Evolutionary conservation across 2,113 vertebrate genomes (phyloP).

Genomic region (Melanerpes formicivorus): DNA sequence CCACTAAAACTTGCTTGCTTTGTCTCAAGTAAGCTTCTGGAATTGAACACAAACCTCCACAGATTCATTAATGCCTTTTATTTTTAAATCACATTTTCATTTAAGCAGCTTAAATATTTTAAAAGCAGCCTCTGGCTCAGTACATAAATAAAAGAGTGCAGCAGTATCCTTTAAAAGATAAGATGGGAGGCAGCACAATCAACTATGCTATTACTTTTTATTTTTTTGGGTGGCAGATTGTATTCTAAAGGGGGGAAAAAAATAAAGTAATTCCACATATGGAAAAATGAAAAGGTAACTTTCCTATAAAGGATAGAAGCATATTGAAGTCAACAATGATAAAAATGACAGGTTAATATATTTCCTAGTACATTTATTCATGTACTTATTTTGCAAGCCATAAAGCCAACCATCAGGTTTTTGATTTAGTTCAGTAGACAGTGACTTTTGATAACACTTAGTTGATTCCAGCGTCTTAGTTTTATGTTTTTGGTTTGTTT

Average conservation of each 20-base stretch:
- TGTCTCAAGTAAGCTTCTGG: constrained; percentile 7
- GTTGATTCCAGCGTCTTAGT: neutral
- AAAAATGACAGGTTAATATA: constrained; percentile 64
- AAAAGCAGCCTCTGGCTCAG: constrained; percentile 12
- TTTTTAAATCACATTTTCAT: constrained; percentile 44
- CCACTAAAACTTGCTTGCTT: neutral
- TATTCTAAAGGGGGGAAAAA: neutral
- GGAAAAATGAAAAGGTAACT: constrained; percentile 32
- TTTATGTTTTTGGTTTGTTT: too few species aligned
- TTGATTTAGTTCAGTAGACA: constrained; percentile 44
- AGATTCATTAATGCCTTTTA: constrained; percentile 43
- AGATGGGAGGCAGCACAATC: constrained; percentile 29
- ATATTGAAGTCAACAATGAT: constrained; percentile 50
- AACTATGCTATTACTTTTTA: neutral
- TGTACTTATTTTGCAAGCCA: constrained; percentile 58
- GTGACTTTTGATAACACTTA: constrained; percentile 26
- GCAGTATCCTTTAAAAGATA: constrained; percentile 47
- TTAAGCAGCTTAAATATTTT: constrained; percentile 70
- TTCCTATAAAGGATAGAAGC: neutral
- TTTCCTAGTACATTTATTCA: constrained; percentile 53
- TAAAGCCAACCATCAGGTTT: constrained; percentile 33
- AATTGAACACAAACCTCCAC: neutral
- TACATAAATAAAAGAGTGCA: constrained; percentile 49
- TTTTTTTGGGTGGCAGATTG: constrained; percentile 22
- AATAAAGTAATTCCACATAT: constrained; percentile 19